Evolutionary conservation across 2,888 invertebrate species (phyloP), one percentile per base, ranked within the genome.

Genomic region (Dicranocentrus wangi): DNA sequence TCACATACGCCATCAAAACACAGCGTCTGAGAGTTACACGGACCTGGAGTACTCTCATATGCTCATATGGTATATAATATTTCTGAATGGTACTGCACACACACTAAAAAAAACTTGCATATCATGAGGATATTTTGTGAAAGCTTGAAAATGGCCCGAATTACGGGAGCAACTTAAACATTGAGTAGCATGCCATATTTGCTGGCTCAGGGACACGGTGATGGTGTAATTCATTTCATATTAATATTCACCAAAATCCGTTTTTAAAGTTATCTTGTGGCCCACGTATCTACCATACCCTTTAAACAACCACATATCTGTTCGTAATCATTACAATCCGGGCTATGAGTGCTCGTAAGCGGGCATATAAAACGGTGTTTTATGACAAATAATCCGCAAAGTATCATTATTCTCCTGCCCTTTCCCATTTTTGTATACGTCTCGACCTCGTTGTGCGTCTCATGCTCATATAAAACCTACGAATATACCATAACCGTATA

Each of bases 381-480:
- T 75, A 75, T 75, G 75, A 58, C 55, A 75, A 55, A 75, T 58
- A 75, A 75, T 75, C 75, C 75, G 75, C 75, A 66, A 55, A 75
- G 66, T 75, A 66, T 66, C 75, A 75, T 75, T 66, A 75, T 75
- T 75, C 66, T 66, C 66, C 55, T 66, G 51, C 55, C 47, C 75
- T 75, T 55, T 58, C 75, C 55, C 66, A 75, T 66, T 66, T 66
- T 66, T 75, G 58, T 55, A 66, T 55, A n/a, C n/a, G n/a, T n/a
- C n/a, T 43, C 13, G 13, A n/a, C 43, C n/a, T 43, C n/a, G n/a
- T n/a, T n/a, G n/a, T n/a, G n/a, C n/a, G n/a, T n/a, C n/a, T n/a
- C n/a, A n/a, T n/a, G n/a, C n/a, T n/a, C n/a, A n/a, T n/a, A n/a
- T n/a, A n/a, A n/a, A n/a, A n/a, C n/a, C n/a, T n/a, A n/a, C n/a